Base-by-base conservation (phyloP, 2,113 vertebrate genomes). In the Phrynocephalus versicolor region DNA sequence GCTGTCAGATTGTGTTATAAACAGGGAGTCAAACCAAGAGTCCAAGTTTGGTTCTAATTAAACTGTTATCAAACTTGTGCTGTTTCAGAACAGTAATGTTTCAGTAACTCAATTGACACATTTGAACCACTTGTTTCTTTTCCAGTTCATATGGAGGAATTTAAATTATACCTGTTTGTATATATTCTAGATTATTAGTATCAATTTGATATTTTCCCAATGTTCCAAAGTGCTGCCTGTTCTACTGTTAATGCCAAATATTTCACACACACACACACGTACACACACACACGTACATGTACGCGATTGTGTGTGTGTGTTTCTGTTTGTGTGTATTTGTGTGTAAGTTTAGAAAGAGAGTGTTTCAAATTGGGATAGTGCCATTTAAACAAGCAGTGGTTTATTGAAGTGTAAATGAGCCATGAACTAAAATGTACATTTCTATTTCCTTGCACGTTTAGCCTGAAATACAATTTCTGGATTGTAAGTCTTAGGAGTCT, bases 11-110 rank as follows among this genome's bases (percentile, higher is more conserved):
- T 86, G 57, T 81, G 41, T 13, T 86, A 51, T n/a, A 81, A 85
- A 85, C 77, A 80, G 78, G 69, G 60, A 86, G 78, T 86, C 78
- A 81, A 80, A 65, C 60, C 58, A 81, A 65, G n/a, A 73, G 33
- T 81, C 39, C 25, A 37, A 41, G 41, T 84, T 45, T 19, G 1
- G 18, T 84, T 77, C 16, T 78, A 62, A 69, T 77, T 77, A 25
- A 76, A n/a, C 41, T 67, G 30, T 77, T 51, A 76, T 35, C 35
- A 57, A 85, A 70, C 18, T 78, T 79, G 6, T 71, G 41, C 55
- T 69, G 35, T 10, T 58, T 62, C 58, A 73, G 58, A 73, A 16
- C 45, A 79, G 3, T 60, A 85, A 70, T 25, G 19, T 79, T 71
- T 60, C 14, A 16, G 37, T n/a, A 79, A 72, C 19, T 70, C 18